Evolutionary conservation across 2,797 vertebrate genomes (phyloP).

Genomic region (Molossus alvarezi): DNA sequence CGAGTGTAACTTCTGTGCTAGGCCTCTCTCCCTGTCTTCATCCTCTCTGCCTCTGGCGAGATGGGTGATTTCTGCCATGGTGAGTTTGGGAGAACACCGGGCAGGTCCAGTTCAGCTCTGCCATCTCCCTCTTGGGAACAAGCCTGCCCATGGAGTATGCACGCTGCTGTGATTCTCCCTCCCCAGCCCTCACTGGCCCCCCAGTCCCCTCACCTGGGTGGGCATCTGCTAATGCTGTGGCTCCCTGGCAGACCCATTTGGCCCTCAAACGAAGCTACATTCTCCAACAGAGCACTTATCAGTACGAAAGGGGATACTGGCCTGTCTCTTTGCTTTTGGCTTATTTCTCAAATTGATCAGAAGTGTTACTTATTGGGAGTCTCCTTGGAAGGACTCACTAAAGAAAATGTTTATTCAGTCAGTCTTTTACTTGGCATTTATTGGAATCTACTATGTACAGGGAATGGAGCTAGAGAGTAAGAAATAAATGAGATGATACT

Average conservation of each 20-base stretch:
- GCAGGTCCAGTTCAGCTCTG: not conserved
- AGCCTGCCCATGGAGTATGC: not conserved
- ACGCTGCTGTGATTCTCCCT: not conserved
- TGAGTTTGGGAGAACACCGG: not conserved
- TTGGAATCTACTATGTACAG: not conserved
- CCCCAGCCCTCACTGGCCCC: not conserved
- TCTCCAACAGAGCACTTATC: not conserved
- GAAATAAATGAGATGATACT: not conserved
- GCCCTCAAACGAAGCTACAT: not conserved
- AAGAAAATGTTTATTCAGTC: not conserved
- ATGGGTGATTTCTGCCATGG: not conserved
- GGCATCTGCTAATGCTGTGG: not conserved
- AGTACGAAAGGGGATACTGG: not conserved
- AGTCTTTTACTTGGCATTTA: not conserved
- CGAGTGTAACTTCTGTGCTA: no score
- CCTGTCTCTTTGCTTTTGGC: not conserved
- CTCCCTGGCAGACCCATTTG: not conserved
- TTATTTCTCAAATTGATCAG: slow-evolving; percentile 49
- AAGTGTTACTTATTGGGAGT: not conserved
- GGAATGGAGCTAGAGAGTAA: not conserved
- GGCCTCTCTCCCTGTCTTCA: not conserved
- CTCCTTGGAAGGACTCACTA: not conserved
- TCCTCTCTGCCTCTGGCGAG: not conserved
- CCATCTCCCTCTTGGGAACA: not conserved
- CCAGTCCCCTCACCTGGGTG: not conserved